A percentile compares a stretch with the other conserved stretches of the same genome.
Evolutionary conservation across 2,113 vertebrate genomes (phyloP).

Genomic region (Mirza zaza): DNA sequence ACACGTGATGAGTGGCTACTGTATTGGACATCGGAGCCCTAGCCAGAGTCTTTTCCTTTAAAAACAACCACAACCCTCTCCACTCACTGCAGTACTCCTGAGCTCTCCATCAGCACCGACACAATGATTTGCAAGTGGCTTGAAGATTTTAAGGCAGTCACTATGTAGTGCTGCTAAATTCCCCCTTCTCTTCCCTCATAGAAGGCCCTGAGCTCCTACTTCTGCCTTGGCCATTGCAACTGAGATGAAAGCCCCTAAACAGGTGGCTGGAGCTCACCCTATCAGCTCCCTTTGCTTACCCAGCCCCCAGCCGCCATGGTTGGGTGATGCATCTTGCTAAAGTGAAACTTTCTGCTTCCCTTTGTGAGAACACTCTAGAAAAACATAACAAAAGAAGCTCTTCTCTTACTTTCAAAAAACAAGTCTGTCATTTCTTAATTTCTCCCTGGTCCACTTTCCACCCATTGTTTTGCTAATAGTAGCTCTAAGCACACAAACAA

Average conservation of each 20-base stretch:
- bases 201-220: background rate
- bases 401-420: constrained; percentile 48
- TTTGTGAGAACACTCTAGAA: background rate
- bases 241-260: background rate
- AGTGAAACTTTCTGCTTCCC: constrained; percentile 5
- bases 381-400: constrained; percentile 45
- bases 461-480: constrained; percentile 75
- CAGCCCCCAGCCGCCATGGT: background rate
- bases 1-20: background rate
- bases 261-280: background rate
- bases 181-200: background rate
- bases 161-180: background rate
- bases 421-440: constrained; percentile 52
- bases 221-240: background rate
- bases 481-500: constrained; percentile 59
- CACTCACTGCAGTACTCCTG: background rate
- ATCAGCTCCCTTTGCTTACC: background rate
- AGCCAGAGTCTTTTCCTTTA: background rate
- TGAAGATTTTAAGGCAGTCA: background rate
- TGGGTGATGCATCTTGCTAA: background rate
- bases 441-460: constrained; percentile 62
- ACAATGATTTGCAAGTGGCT: background rate
- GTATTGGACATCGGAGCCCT: background rate
- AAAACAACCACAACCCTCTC: background rate
- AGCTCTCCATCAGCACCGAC: background rate